phyloP scores from a whole-genome alignment of 2,888 invertebrate genomes.

The Sinopyrophorus schimmeli region DNA sequence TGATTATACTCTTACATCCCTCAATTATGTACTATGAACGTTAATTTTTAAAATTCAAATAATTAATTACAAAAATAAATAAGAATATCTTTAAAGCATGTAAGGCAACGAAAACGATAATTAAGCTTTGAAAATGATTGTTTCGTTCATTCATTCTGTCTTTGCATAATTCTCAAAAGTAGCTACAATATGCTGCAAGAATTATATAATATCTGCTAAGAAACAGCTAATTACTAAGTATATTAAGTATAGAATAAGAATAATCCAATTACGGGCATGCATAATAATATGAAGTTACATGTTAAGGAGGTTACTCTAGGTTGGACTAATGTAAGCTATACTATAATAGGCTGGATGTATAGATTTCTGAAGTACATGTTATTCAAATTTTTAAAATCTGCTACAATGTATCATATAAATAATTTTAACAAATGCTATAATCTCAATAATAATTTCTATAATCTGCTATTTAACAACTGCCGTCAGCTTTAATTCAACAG shows the following conservation, averaged over 20 bases:
- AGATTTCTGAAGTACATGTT: slow-evolving; percentile 25
- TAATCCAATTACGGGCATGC: slow-evolving; percentile 53
- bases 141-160: slow-evolving; percentile 7
- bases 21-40: slow-evolving; percentile 25
- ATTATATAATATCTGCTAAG: slow-evolving; percentile 43
- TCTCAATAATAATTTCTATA: neutral
- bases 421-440: neutral
- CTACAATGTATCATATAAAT: slow-evolving; percentile 11
- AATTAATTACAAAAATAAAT: too few relatives aligned
- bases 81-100: slow-evolving; percentile 18
- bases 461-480: slow-evolving; percentile 1
- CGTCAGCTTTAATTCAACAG: too few relatives aligned
- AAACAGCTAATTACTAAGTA: slow-evolving; percentile 53
- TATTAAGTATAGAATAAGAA: slow-evolving; percentile 52
- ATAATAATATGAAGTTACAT: slow-evolving; percentile 53
- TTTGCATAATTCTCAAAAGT: slow-evolving; percentile 22
- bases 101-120: slow-evolving; percentile 13
- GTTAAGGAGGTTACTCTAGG: slow-evolving; percentile 55
- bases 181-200: slow-evolving; percentile 32
- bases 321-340: slow-evolving; percentile 54
- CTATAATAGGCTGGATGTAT: slow-evolving; percentile 50
- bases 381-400: slow-evolving; percentile 23
- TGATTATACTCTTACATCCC: slow-evolving; percentile 20
- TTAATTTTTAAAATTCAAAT: too few relatives aligned
- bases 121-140: slow-evolving; percentile 18